Percentiles rank a stretch among this genome's conserved stretches.
phyloP scores from a whole-genome alignment of 1,140 invertebrate genomes.

The Cryptotermes secundus region DNA sequence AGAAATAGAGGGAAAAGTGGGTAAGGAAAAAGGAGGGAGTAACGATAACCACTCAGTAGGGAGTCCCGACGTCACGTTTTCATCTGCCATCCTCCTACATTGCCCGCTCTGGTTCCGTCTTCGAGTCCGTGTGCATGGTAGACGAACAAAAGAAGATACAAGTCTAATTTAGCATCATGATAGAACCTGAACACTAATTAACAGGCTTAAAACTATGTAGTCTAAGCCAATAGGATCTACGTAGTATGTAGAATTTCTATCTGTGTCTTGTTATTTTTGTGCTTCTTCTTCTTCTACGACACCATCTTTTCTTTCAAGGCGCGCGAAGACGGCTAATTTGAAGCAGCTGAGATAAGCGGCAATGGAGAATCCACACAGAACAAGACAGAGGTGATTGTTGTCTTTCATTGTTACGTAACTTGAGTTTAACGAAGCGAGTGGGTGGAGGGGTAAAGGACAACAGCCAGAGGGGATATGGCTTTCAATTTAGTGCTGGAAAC shows the following conservation, averaged over 20 bases:
- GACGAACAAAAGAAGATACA: not conserved
- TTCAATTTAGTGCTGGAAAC: not conserved
- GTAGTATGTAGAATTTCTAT: no score
- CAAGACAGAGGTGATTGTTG: slow-evolving; percentile 10
- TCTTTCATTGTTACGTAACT: slow-evolving; percentile 4
- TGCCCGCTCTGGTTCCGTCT: not conserved
- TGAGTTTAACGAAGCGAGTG: not conserved
- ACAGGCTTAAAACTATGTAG: slow-evolving; percentile 22
- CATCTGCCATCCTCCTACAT: not conserved
- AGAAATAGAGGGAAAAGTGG: not conserved
- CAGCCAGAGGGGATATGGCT: not conserved
- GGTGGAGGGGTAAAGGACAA: not conserved
- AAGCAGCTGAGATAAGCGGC: not conserved
- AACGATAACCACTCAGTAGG: slow-evolving; percentile 21
- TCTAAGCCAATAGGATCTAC: no score
- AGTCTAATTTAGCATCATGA: slow-evolving; percentile 25
- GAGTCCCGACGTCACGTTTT: slow-evolving; percentile 19
- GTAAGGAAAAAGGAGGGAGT: not conserved
- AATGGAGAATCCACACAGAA: not conserved
- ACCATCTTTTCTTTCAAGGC: not conserved
- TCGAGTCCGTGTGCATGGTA: not conserved
- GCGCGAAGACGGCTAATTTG: not conserved
- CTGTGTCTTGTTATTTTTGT: not conserved
- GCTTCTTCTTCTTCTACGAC: not conserved
- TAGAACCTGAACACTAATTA: slow-evolving; percentile 27